These are phyloP conservation scores for Chaunax sp. DNA, from an alignment of 2,797 vertebrate genomes.

Conservation along the genomic window DNA sequence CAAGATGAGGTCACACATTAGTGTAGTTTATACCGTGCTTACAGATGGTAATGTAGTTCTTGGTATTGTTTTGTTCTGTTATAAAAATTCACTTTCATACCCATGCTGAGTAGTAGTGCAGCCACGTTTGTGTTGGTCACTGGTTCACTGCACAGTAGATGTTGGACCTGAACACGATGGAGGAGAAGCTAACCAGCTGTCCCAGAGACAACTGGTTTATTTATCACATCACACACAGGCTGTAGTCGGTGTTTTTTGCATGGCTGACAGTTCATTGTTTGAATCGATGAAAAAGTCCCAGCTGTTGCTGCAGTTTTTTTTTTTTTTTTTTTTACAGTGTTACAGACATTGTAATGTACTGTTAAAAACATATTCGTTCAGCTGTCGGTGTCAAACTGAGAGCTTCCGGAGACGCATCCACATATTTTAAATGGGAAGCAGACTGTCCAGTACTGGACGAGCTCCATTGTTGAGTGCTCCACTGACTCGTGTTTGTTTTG, in stretches of 20 bases:
- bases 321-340: slow-evolving; percentile 17
- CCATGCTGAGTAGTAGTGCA: slow-evolving; percentile 16
- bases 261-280: slow-evolving; percentile 47
- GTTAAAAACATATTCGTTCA: slow-evolving; percentile 3
- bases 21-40: slow-evolving; percentile 28
- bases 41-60: slow-evolving; percentile 21
- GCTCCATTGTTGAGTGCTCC: slow-evolving; percentile 54
- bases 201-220: slow-evolving; percentile 12
- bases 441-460: slow-evolving; percentile 39
- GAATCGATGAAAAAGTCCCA: slow-evolving; percentile 7
- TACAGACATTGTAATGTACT: slow-evolving; percentile 14
- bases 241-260: slow-evolving; percentile 36
- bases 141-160: slow-evolving; percentile 38
- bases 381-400: slow-evolving; percentile 41
- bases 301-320: slow-evolving; percentile 18
- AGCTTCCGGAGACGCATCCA: slow-evolving; percentile 50
- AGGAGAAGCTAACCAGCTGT: not conserved
- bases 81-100: slow-evolving; percentile 27
- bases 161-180: slow-evolving; percentile 7
- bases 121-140: slow-evolving; percentile 21
- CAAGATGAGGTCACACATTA: slow-evolving; percentile 25
- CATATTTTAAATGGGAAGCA: slow-evolving; percentile 23
- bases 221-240: slow-evolving; percentile 35
- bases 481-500: slow-evolving; percentile 51
- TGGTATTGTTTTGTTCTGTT: slow-evolving; percentile 26